These are phyloP conservation scores for Sibirionetta formosa DNA, from an alignment of 2,797 vertebrate species.

Conservation along the genomic window DNA sequence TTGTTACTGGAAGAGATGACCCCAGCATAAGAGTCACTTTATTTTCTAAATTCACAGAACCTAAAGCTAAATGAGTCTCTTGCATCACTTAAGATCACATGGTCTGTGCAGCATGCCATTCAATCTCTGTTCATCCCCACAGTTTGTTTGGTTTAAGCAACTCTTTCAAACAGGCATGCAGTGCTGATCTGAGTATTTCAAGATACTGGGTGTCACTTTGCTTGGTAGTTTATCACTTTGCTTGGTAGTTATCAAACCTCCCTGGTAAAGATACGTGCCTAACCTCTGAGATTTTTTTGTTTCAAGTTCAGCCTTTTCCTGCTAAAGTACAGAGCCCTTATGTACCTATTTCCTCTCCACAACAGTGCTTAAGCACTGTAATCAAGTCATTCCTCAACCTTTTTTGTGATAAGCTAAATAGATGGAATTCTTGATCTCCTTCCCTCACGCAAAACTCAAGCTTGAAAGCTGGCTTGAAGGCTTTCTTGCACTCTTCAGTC, in stretches of 20 bases:
- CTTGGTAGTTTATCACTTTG: background rate
- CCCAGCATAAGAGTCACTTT: background rate
- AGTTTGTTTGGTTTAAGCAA: background rate
- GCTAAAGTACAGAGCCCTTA: background rate
- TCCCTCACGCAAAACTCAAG: background rate
- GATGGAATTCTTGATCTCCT: background rate
- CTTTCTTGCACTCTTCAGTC: background rate
- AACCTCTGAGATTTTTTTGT: background rate
- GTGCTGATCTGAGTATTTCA: slow-evolving; percentile 8
- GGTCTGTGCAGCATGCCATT: background rate
- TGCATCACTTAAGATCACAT: background rate
- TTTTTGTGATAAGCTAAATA: slow-evolving; percentile 4
- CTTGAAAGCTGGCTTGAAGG: background rate
- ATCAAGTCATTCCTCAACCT: background rate
- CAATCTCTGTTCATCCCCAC: background rate
- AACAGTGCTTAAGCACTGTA: background rate
- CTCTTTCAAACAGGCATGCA: background rate
- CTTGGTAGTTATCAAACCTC: background rate
- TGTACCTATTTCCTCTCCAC: background rate
- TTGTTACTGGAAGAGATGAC: background rate
- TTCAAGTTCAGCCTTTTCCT: slow-evolving; percentile 23
- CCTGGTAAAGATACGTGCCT: background rate
- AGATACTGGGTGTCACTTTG: background rate
- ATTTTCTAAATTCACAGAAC: background rate
- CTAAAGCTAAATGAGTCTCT: background rate